Percentiles rank a stretch among this genome's conserved stretches.
Conservation (phyloP, 1,140 invertebrate genomes). For the Notospermus geniculatus region DNA sequence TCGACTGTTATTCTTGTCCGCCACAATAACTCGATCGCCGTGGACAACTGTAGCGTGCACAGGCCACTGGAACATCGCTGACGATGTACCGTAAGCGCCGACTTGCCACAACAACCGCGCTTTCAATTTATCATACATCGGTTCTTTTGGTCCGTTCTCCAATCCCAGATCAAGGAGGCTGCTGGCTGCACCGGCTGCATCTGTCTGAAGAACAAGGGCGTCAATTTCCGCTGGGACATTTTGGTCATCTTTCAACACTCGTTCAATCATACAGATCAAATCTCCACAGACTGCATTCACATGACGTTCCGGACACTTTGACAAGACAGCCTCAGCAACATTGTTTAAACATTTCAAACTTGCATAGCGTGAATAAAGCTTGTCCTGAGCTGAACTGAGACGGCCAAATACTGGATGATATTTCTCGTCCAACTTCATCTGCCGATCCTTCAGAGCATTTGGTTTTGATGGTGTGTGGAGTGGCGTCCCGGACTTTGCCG, state of each 20-base stretch:
- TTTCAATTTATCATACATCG: background rate
- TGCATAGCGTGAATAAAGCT: background rate
- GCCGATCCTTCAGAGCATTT: background rate
- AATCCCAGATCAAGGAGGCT: background rate
- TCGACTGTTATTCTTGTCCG: constrained; percentile 7
- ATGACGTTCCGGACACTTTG: background rate
- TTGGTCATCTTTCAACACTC: background rate
- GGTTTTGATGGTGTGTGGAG: background rate
- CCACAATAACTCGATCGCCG: background rate
- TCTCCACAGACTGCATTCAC: background rate
- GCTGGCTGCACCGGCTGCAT: background rate
- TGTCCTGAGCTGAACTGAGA: background rate
- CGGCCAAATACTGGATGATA: background rate
- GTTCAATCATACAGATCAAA: constrained; percentile 5
- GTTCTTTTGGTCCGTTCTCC: background rate
- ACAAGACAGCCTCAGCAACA: background rate
- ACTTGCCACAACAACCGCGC: constrained; percentile 1
- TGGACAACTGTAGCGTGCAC: background rate
- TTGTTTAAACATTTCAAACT: background rate
- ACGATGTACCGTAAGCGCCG: too few species aligned
- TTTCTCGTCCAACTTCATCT: constrained; percentile 6
- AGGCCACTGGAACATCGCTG: constrained; percentile 4
- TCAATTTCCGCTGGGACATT: background rate
- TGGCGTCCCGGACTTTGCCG: background rate
- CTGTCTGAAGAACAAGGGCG: background rate